Evolutionary conservation across 2,797 vertebrate species (phyloP), one percentile per base, ranked within the genome.

Genomic region (Microctenopoma stevenorrisi): DNA sequence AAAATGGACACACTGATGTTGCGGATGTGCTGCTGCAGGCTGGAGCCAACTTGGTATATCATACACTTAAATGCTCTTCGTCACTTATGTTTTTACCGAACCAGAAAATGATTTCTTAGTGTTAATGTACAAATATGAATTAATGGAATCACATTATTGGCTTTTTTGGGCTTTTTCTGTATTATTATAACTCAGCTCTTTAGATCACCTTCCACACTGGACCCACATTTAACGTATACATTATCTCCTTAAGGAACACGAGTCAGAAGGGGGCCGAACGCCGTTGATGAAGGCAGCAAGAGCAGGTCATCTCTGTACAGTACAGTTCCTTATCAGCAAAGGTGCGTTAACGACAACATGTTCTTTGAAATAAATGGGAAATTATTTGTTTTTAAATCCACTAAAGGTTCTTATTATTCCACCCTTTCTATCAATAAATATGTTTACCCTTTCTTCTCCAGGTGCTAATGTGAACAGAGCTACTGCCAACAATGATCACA

Each of bases 301-400:
- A 93, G 98, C 98, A 22, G 98, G 98, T 80, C 98, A 99, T 90
- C 94, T 99, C 74, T 99, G 98, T 83, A 99, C 98, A 71, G 98
- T 99, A 70, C 98, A 99, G 86, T 99, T 99, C 91, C 96, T 99
- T 74, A 98, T 99, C 92, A 98, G 97, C 94, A 99, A 99, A 97
- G 98, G 98, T 98, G 42, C 0, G 85, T 66, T 48, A 10, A 25
- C 48, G 11, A 51, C 16, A 1, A 7, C 4, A 3, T 78, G 7
- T 35, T 74, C 3, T 18, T 4, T 16, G 8, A 25, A 40, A 67
- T 28, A 5, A 18, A 15, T 10, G 40, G 4, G 10, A 22, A 1
- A 4, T 9, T 0, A 3, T n/a, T 5, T 11, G 40, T 69, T 42
- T 68, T 68, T 26, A n/a, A 61, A 70, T 26, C 28, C 13, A 33